These are phyloP conservation scores for Drosophila eugracilis DNA, from an alignment of 1,140 invertebrate genomes.

Conservation along the genomic window DNA sequence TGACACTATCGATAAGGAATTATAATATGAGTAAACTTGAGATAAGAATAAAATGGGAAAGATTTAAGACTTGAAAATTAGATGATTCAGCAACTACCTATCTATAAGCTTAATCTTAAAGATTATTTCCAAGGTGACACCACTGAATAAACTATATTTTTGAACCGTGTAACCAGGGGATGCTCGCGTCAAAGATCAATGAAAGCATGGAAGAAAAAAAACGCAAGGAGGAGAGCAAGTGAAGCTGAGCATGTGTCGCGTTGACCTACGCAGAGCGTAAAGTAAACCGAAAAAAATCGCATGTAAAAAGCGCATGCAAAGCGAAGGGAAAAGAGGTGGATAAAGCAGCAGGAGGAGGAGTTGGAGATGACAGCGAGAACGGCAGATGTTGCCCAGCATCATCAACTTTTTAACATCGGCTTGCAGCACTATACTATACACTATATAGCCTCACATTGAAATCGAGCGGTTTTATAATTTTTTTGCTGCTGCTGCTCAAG, in stretches of 20 bases:
- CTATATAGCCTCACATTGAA: conserved; percentile 51
- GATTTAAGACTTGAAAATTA: no score
- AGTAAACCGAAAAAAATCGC: conserved; percentile 59
- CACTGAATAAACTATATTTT: neutral
- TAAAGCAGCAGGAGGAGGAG: no score
- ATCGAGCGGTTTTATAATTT: conserved; percentile 67
- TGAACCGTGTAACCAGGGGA: conserved; percentile 40
- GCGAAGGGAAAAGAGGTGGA: conserved; percentile 13
- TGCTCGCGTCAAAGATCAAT: conserved; percentile 79
- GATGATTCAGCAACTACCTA: no score
- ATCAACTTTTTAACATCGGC: conserved; percentile 19
- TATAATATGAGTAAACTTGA: no score
- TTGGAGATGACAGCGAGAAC: conserved; percentile 51
- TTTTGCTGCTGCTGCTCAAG: conserved; percentile 39
- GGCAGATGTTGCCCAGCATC: conserved; percentile 76
- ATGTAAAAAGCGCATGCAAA: conserved; percentile 75
- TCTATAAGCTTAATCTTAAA: neutral
- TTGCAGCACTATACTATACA: conserved; percentile 24
- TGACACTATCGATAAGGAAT: neutral
- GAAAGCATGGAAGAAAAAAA: conserved; percentile 55
- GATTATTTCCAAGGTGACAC: neutral
- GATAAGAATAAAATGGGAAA: no score
- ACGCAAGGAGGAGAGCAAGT: conserved; percentile 34
- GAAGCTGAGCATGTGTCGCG: conserved; percentile 73
- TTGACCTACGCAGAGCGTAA: conserved; percentile 77